These are phyloP conservation scores for Temnothorax unifasciatus DNA, from an alignment of 2,888 invertebrate species.

Conservation along the genomic window DNA sequence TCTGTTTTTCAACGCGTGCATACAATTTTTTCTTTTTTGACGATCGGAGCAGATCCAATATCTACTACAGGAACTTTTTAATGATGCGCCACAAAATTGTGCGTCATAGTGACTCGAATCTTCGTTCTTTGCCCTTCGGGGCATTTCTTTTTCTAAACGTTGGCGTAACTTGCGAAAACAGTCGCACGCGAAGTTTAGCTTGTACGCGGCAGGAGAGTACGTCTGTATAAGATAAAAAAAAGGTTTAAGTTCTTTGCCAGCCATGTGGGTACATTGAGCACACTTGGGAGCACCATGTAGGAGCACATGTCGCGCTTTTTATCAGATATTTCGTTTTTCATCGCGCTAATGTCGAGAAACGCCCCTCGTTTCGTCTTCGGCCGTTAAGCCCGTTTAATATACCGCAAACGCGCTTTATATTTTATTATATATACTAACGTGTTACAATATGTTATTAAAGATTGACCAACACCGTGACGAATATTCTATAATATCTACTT, in stretches of 20 bases:
- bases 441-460: constrained; percentile 30
- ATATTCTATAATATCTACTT: constrained; percentile 43
- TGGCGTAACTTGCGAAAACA: constrained; percentile 65
- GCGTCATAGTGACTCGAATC: constrained; percentile 33
- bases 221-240: constrained; percentile 60
- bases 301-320: constrained; percentile 74
- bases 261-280: constrained; percentile 73
- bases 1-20: neutral
- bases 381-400: constrained; percentile 43
- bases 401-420: constrained; percentile 57
- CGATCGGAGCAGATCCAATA: constrained; percentile 11
- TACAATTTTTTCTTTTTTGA: constrained; percentile 17
- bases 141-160: constrained; percentile 57
- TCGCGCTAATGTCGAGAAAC: constrained; percentile 50
- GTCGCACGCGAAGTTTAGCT: constrained; percentile 72
- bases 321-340: constrained; percentile 67
- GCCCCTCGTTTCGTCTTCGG: constrained; percentile 55
- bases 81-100: constrained; percentile 3
- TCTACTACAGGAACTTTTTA: neutral
- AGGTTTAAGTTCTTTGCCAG: constrained; percentile 58
- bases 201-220: constrained; percentile 74
- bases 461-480: constrained; percentile 57
- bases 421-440: constrained; percentile 50
- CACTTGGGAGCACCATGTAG: constrained; percentile 73
- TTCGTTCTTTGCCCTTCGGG: constrained; percentile 31